A percentile compares a stretch with the other conserved stretches of the same genome.
Evolutionary conservation across 2,113 vertebrate species (phyloP).

Genomic region (Myiozetetes cayanensis): DNA sequence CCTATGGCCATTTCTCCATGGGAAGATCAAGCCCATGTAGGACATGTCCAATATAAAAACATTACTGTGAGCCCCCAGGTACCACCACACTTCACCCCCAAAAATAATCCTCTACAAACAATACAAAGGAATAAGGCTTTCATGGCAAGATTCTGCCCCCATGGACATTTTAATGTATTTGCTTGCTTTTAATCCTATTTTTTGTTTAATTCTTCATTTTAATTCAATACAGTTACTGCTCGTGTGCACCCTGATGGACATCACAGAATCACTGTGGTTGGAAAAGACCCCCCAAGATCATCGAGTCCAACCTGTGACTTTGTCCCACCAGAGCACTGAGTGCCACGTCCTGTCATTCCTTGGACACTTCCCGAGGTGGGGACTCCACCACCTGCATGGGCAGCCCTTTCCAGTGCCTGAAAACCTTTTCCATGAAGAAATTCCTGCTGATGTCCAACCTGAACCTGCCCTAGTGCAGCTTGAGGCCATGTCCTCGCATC

Average conservation of each 20-base stretch:
- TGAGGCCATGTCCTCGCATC: neutral
- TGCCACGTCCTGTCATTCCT: fast-evolving
- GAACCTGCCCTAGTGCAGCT: fast-evolving
- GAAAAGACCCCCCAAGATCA: neutral
- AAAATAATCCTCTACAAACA: neutral
- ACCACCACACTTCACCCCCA: no score
- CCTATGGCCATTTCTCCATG: neutral
- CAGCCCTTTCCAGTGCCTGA: neutral
- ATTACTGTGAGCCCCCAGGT: neutral
- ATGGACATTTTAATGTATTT: neutral
- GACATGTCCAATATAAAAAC: neutral
- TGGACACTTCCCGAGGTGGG: neutral
- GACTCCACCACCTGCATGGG: neutral
- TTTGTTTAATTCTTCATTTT: neutral
- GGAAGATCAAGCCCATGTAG: neutral
- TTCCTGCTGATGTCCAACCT: neutral
- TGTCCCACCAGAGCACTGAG: neutral
- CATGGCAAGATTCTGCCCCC: neutral
- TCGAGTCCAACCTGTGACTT: neutral
- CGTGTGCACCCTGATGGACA: fast-evolving
- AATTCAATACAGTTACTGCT: neutral
- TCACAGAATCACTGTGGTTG: neutral
- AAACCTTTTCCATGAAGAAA: neutral
- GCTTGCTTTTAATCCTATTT: neutral
- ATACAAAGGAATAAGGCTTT: neutral